Percentiles rank a stretch among this genome's conserved stretches.
These are phyloP conservation scores for Xanthia icteritia DNA, from an alignment of 2,888 invertebrate species.

Conservation along the genomic window DNA sequence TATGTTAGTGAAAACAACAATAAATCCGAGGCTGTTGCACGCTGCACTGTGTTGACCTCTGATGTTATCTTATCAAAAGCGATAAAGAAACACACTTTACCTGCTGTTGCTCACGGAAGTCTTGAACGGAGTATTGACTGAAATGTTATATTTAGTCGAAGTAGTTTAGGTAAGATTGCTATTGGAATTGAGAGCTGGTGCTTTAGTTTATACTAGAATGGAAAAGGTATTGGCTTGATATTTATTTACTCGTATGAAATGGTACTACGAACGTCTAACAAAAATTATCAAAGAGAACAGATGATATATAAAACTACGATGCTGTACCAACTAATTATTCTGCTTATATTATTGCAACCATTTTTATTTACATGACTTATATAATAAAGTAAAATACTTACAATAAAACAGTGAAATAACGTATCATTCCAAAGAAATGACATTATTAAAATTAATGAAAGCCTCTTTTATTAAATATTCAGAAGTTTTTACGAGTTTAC, in stretches of 20 bases:
- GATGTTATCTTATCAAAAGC: conserved; percentile 77
- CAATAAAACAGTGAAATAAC: conserved; percentile 33
- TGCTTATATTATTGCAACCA: neutral
- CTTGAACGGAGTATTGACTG: conserved; percentile 61
- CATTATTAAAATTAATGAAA: conserved; percentile 44
- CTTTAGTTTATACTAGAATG: neutral
- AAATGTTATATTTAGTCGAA: conserved; percentile 45
- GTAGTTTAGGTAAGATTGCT: conserved; percentile 26
- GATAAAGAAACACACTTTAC: conserved; percentile 74
- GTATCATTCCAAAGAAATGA: conserved; percentile 3
- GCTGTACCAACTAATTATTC: neutral
- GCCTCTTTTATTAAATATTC: conserved; percentile 27
- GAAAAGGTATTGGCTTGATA: neutral
- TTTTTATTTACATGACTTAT: neutral
- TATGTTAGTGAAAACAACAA: conserved; percentile 65
- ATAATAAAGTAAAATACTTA: neutral
- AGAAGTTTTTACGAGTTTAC: conserved; percentile 52
- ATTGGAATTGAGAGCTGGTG: neutral
- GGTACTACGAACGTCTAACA: too few relatives aligned
- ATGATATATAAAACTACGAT: neutral
- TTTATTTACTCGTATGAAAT: neutral
- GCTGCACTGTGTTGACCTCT: conserved; percentile 72
- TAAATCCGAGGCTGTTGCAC: conserved; percentile 61
- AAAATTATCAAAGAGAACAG: neutral
- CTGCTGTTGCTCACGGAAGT: conserved; percentile 66